Base-by-base conservation (phyloP, 2,797 vertebrate species). In the Premnoplex brunnescens region DNA sequence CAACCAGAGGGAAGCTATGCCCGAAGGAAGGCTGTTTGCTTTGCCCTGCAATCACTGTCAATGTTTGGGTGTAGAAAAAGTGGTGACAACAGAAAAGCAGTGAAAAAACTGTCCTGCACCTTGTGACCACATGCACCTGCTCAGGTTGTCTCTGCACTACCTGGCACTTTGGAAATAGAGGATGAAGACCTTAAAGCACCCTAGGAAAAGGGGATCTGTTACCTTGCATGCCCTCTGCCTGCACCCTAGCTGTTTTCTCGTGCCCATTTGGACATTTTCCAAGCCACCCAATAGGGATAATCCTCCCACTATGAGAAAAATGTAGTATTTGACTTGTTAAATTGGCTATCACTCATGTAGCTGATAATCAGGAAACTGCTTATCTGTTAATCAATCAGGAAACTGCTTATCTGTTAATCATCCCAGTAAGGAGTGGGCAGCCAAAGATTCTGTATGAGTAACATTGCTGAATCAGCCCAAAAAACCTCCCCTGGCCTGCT, bases 281-380 rank as follows among this genome's bases (percentile, higher is more conserved):
- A 91, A 59, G 10, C 19, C 24, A 87, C 26, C 4, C 16, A 51
- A 55, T 1, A 59, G 21, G 32, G 32, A 76, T 7, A 73, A 52
- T 73, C 48, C 49, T 85, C 75, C 49, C 30, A 74, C 48, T 66
- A 44, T 88, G 81, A 95, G 89, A 92, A 93, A 88, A 91, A 88
- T 85, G 7, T 46, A 63, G 3, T 87, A 82, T 80, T 93, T 93
- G 81, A 16, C 59, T 94, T 1, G 0, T 81, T 73, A 73, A 73
- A 56, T 48, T 1, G 16, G 52, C 26, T 72, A 39, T 87, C 43
- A 2, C 14, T 95, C 75, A 44, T 91, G 48, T 43, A 73, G 39
- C 68, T 89, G 81, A 87, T 95, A 91, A 74, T 73, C n/a, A n/a
- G 55, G 46, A 71, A 79, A 63, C 55, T 55, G 51, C 71, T 91